Base-by-base conservation (phyloP, 2,888 invertebrate genomes). In the Eupithecia insigniata region DNA sequence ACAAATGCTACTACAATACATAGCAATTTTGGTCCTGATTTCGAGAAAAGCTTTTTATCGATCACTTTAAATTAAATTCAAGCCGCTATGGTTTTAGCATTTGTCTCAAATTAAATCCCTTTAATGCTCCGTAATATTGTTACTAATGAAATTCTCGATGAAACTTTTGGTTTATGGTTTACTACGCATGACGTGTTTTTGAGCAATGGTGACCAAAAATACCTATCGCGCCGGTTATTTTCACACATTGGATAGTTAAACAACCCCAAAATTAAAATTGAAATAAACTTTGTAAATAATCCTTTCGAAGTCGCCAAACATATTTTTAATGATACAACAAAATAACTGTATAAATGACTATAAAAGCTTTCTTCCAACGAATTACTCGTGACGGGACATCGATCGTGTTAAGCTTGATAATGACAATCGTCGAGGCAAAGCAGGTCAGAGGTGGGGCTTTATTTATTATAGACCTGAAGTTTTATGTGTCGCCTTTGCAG, bases 401-500 rank as follows among this genome's bases (percentile, higher is more conserved):
- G 46, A 51, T 51, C 12, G 51, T 51, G 51, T 51, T 12, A 51
- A 22, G 22, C 51, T 51, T 51, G 51, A 22, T 51, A 51, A 10
- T 51, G 51, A 51, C 12, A 22, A 22, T 51, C n/a, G 51, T 51
- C 51, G 51, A 51, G 10, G 10, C 2, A 46, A 51, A 51, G 22
- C 46, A 51, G 46, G 46, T 51, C 46, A 51, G 22, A 51, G 22
- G 51, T 51, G 22, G 51, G 51, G 51, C 22, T 22, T 51, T 51
- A 22, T 46, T 46, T 46, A 46, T 51, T 46, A 46, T 8, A 22
- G 22, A 51, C 22, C 51, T 12, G 22, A 51, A 51, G 51, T 22
- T 51, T 51, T 51, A 51, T 51, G 22, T 51, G 51, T 51, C 22
- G 51, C 51, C 51, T 51, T 51, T 22, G 46, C n/a, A 46, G n/a